phyloP scores from a whole-genome alignment of 2,113 vertebrate species.

The Vimba vimba region DNA sequence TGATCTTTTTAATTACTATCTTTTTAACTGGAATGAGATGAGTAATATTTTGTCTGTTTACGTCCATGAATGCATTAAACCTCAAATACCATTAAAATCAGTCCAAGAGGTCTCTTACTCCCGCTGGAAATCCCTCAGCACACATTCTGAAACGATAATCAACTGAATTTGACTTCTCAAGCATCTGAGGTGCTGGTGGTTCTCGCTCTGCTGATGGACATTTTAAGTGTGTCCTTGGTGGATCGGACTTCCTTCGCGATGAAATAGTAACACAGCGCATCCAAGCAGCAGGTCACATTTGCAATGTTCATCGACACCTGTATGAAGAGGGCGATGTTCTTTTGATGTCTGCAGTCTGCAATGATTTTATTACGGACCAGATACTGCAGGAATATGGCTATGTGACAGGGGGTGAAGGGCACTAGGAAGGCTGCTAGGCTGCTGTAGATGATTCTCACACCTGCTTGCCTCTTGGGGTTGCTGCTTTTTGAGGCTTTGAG shows the following conservation, averaged over 20 bases:
- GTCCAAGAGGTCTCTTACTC: neutral
- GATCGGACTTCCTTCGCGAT: constrained; percentile 79
- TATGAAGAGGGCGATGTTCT: constrained; percentile 82
- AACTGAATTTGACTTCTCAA: constrained; percentile 50
- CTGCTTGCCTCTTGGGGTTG: constrained; percentile 61
- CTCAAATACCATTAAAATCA: neutral
- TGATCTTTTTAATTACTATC: too few relatives aligned
- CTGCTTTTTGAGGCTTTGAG: constrained; percentile 65
- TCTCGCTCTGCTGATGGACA: constrained; percentile 59
- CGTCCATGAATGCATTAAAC: neutral
- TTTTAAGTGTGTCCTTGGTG: constrained; percentile 54
- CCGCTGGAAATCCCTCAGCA: neutral
- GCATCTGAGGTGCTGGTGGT: constrained; percentile 69
- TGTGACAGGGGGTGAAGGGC: constrained; percentile 87
- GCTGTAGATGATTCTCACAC: constrained; percentile 80
- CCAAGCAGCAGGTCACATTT: constrained; percentile 90
- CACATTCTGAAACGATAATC: neutral
- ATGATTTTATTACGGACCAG: constrained; percentile 81
- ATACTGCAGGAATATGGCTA: constrained; percentile 86
- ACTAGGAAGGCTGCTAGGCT: constrained; percentile 84
- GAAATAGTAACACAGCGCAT: constrained; percentile 91
- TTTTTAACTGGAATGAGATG: neutral
- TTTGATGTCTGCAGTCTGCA: constrained; percentile 66
- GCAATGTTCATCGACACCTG: constrained; percentile 83
- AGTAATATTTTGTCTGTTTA: neutral